Conservation (phyloP, 2,888 invertebrate genomes). For the Actias luna region DNA sequence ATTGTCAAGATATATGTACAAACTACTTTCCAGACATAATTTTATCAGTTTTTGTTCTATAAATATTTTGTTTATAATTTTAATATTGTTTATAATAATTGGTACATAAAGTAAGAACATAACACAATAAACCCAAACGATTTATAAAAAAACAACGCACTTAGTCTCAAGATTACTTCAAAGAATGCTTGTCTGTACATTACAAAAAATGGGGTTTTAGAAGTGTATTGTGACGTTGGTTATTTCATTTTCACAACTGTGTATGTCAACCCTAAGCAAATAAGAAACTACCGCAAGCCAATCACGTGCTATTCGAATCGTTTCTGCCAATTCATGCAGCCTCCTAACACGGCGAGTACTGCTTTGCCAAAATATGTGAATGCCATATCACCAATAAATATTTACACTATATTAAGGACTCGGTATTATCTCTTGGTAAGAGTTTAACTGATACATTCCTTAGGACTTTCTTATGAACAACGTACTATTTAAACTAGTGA, state of each 20-base stretch:
- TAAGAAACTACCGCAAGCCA: constrained; percentile 39
- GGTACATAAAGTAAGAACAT: too few species aligned
- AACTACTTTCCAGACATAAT: too few species aligned
- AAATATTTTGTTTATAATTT: too few species aligned
- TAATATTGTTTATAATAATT: too few species aligned
- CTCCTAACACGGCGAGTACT: constrained; percentile 17
- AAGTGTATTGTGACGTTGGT: not conserved
- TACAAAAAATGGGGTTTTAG: too few species aligned
- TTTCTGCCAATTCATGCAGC: constrained; percentile 49
- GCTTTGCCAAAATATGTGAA: not conserved
- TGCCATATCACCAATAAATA: not conserved
- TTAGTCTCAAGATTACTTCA: too few species aligned
- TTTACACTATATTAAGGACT: not conserved
- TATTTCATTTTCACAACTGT: not conserved
- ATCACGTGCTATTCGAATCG: constrained; percentile 47
- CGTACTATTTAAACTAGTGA: too few species aligned
- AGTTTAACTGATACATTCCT: not conserved
- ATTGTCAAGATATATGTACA: too few species aligned
- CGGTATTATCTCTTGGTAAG: not conserved
- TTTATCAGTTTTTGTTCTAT: too few species aligned
- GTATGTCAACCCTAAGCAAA: constrained; percentile 33
- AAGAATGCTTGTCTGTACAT: too few species aligned
- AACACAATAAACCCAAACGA: too few species aligned
- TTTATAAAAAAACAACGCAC: too few species aligned
- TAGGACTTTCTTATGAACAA: not conserved